These are phyloP conservation scores for Heliconius erato DNA, from an alignment of 2,888 invertebrate genomes.

Conservation along the genomic window DNA sequence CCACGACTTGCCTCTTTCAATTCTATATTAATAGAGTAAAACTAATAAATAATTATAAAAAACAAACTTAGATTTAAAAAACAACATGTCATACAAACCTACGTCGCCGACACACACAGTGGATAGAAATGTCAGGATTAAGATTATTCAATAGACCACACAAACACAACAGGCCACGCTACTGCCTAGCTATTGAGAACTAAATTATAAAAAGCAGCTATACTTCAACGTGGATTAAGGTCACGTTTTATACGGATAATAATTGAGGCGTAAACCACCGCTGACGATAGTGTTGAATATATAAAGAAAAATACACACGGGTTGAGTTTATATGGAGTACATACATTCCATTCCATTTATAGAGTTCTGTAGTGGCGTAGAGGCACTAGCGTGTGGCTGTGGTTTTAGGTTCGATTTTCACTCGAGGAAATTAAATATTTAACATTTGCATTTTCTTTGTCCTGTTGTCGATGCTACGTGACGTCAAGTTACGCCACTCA, in stretches of 20 bases:
- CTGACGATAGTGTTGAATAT: constrained; percentile 26
- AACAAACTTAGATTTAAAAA: not conserved
- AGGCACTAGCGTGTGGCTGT: not conserved
- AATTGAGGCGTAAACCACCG: constrained; percentile 29
- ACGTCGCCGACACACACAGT: not conserved
- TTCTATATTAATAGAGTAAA: not conserved
- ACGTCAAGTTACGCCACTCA: no score
- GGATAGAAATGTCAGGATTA: constrained; percentile 10
- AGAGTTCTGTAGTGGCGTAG: not conserved
- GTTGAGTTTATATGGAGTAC: not conserved
- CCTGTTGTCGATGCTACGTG: no score
- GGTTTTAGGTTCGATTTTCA: not conserved
- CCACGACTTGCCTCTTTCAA: not conserved
- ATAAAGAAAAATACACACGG: constrained; percentile 22
- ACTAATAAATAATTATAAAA: not conserved
- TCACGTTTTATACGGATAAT: constrained; percentile 30
- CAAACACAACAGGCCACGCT: not conserved
- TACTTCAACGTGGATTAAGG: constrained; percentile 28
- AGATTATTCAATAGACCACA: constrained; percentile 1
- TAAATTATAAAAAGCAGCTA: constrained; percentile 26
- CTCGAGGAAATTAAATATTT: not conserved
- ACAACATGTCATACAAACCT: not conserved
- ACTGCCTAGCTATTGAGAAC: constrained; percentile 9
- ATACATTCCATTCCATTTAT: not conserved
- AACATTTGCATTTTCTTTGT: no score